Base-by-base conservation (phyloP, 2,113 vertebrate genomes). In the Tympanuchus pallidicinctus region DNA sequence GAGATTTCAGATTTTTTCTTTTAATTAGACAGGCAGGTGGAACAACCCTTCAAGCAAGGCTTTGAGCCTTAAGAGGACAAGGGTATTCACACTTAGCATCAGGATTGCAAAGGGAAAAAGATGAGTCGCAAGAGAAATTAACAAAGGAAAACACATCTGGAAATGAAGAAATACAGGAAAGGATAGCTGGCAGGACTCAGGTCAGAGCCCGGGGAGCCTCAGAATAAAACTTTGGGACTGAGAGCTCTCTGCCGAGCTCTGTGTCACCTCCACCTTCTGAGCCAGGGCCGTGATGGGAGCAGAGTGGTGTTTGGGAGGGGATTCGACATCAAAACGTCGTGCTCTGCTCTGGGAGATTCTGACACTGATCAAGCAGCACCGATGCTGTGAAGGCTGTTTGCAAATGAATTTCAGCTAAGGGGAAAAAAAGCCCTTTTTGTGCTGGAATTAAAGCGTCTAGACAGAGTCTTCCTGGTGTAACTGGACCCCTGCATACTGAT, bases 391-490 rank as follows among this genome's bases (percentile, higher is more conserved):
- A 74, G 47, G 75, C 28, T 13, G 3, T 56, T 60, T 82, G 78
- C 34, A 43, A 93, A 13, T 2, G 7, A 88, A 67, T 92, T 64
- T 71, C 83, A 83, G 65, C 60, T 67, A 36, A 70, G 85, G 63
- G 42, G 27, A 12, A 17, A 86, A 88, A 86, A 76, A 21, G 21
- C 38, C 50, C 43, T 86, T 91, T 91, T 72, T 42, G 61, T 48
- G 36, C 43, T 61, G 69, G 85, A 92, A 91, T 94, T 91, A 91
- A 83, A 82, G 56, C 2, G 80, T 94, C 93, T 91, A 94, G 94
- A 94, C 91, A 90, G 91, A 78, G 47, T n/a, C 70, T 83, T 91
- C 89, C 86, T 83, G 63, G n/a, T 48, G 36, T 86, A 96, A 91
- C 74, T 76, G 74, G 71, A 89, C 86, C 91, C 70, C 32, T 18